These are phyloP conservation scores for Catocala fraxini DNA, from an alignment of 2,888 invertebrate species.

Conservation along the genomic window DNA sequence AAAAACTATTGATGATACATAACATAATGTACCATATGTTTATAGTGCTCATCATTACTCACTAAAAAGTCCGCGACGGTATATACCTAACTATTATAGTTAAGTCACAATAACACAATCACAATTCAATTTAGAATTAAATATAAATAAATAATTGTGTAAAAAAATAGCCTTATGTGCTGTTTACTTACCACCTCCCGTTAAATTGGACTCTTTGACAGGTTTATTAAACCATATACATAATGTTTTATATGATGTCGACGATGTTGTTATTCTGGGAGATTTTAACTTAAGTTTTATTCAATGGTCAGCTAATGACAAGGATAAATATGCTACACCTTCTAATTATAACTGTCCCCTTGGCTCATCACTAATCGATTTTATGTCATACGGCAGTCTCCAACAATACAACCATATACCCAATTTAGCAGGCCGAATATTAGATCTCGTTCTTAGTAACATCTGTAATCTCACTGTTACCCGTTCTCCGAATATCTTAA, in stretches of 20 bases:
- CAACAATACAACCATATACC: constrained; percentile 5
- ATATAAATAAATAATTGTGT: neutral
- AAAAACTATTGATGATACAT: too few relatives aligned
- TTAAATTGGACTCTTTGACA: constrained; percentile 1
- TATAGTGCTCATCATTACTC: too few relatives aligned
- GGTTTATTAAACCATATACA: constrained; percentile 8
- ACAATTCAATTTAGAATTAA: neutral
- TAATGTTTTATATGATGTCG: constrained; percentile 2
- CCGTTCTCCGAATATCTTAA: constrained; percentile 1
- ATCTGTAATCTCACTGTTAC: constrained; percentile 5
- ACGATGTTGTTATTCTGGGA: too few relatives aligned
- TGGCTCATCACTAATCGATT: constrained; percentile 8
- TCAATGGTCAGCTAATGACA: constrained; percentile 4
- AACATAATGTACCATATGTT: too few relatives aligned
- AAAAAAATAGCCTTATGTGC: constrained; percentile 10
- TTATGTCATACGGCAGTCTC: constrained; percentile 3
- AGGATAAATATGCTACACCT: constrained; percentile 1
- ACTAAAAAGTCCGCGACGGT: too few relatives aligned
- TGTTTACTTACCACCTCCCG: constrained; percentile 13
- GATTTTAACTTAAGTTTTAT: constrained; percentile 4
- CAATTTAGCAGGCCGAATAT: constrained; percentile 3
- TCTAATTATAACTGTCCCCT: constrained; percentile 9
- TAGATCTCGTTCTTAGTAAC: constrained; percentile 14
- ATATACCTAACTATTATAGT: too few relatives aligned
- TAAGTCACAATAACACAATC: too few relatives aligned